These are phyloP conservation scores for Apostichopus leukothele DNA, from an alignment of 53 echinoderm and acorn worm species.

Conservation along the genomic window DNA sequence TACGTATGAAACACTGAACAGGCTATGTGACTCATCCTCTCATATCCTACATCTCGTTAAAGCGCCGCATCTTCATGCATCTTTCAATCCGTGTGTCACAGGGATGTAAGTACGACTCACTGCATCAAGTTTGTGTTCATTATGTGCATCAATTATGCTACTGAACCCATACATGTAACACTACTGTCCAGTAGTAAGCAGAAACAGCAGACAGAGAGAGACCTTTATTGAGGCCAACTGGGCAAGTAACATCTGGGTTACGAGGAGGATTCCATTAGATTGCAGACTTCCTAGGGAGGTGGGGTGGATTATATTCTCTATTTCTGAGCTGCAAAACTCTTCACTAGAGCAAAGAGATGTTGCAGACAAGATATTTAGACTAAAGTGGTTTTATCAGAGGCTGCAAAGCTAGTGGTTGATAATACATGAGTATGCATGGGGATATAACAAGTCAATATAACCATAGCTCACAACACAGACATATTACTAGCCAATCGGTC, in stretches of 20 bases:
- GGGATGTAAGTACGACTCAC: neutral
- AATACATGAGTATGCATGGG: no score
- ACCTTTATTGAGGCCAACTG: neutral
- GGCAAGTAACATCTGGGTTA: neutral
- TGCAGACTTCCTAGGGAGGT: neutral
- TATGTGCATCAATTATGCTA: conserved; percentile 46
- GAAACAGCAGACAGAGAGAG: neutral
- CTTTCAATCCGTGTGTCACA: neutral
- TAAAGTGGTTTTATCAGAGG: no score
- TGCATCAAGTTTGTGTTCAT: neutral
- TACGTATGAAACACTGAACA: neutral
- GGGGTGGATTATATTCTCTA: neutral
- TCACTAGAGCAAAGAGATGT: no score
- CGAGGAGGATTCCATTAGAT: neutral
- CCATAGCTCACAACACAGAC: no score
- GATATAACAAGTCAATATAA: no score
- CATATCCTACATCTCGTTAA: conserved; percentile 16
- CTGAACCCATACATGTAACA: neutral
- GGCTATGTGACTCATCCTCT: conserved; percentile 20
- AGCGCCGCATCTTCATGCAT: neutral
- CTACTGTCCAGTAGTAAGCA: neutral
- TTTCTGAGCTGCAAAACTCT: neutral
- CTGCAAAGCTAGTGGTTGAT: no score
- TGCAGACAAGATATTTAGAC: no score
- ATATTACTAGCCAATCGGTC: no score